phyloP scores from a whole-genome alignment of 2,888 invertebrate species.

The Onchidella celtica region DNA sequence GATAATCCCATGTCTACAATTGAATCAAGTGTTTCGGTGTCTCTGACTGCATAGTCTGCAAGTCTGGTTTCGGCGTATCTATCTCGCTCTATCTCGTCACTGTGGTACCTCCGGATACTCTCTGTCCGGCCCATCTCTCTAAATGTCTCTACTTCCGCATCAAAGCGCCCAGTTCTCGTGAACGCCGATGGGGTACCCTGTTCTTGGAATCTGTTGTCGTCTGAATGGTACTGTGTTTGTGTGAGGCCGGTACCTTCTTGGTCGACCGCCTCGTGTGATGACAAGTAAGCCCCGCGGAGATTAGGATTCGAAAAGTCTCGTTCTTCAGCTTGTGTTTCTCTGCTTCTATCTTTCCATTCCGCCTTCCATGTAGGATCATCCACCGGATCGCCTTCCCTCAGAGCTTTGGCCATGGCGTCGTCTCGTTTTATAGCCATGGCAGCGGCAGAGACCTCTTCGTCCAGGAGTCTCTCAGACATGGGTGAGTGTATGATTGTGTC shows the following conservation, averaged over 20 bases:
- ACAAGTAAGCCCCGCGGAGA: background rate
- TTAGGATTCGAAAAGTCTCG: background rate
- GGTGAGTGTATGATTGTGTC: constrained; percentile 42
- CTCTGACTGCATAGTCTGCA: too few species aligned
- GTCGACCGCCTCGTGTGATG: background rate
- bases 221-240: background rate
- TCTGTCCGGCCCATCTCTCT: too few species aligned
- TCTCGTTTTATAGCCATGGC: background rate
- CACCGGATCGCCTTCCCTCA: constrained; percentile 34
- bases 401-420: background rate
- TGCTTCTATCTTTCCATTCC: background rate
- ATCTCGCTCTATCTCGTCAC: too few species aligned
- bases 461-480: constrained; percentile 14
- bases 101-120: too few species aligned
- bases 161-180: too few species aligned
- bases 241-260: background rate
- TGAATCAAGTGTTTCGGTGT: too few species aligned
- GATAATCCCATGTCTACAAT: too few species aligned
- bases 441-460: constrained; percentile 2
- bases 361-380: constrained; percentile 1
- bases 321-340: background rate
- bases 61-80: too few species aligned
- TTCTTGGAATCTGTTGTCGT: background rate
- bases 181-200: too few species aligned
- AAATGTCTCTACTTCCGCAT: too few species aligned